Conservation (phyloP, 2,888 invertebrate genomes). For the Polietes domitor region DNA sequence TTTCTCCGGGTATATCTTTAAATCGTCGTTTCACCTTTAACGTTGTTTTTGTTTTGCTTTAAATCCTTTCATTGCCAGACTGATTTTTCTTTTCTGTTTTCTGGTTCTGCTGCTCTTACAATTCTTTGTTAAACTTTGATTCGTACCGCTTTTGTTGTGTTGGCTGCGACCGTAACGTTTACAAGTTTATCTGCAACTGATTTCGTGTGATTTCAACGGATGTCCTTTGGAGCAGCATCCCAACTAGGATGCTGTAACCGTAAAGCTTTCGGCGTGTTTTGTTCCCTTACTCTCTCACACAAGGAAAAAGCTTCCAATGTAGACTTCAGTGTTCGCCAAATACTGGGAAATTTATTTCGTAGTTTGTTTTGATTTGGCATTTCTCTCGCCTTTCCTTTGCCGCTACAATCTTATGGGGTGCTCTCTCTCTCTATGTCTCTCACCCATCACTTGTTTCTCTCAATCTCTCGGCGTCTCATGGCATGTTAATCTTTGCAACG, state of each 20-base stretch:
- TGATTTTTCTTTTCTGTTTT: neutral
- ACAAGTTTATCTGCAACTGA: slow-evolving; percentile 67
- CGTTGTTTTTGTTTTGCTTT: slow-evolving; percentile 18
- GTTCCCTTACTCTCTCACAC: neutral
- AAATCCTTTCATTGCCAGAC: slow-evolving; percentile 22
- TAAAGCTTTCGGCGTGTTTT: neutral
- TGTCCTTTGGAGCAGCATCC: slow-evolving; percentile 44
- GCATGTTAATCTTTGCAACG: neutral
- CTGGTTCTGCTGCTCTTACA: neutral
- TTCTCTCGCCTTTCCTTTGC: neutral
- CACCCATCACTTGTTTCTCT: neutral
- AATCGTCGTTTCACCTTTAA: slow-evolving; percentile 27
- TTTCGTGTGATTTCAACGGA: slow-evolving; percentile 16
- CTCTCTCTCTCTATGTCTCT: neutral
- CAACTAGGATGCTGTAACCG: slow-evolving; percentile 50
- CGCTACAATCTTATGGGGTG: neutral
- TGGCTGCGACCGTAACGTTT: slow-evolving; percentile 59
- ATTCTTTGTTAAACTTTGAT: slow-evolving; percentile 8
- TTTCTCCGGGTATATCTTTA: neutral
- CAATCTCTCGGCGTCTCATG: neutral
- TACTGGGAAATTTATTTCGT: slow-evolving; percentile 43
- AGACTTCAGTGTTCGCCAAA: slow-evolving; percentile 10
- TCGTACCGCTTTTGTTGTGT: neutral
- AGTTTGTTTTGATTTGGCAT: neutral
- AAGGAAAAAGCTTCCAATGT: neutral